Percentiles rank a stretch among this genome's conserved stretches.
phyloP scores from a whole-genome alignment of 2,888 invertebrate genomes.

The Cistogaster globosa region DNA sequence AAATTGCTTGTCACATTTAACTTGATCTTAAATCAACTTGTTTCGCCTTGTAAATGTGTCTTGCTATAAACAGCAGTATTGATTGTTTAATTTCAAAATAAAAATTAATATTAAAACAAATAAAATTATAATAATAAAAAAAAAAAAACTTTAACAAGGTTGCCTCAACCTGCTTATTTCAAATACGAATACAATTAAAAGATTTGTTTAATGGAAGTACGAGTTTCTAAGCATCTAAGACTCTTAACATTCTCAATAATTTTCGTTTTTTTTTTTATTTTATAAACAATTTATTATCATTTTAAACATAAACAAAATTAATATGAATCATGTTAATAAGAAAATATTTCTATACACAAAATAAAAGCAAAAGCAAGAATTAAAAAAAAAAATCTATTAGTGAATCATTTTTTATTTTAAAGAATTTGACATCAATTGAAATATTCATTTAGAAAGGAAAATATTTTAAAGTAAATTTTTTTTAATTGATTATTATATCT shows the following conservation, averaged over 20 bases:
- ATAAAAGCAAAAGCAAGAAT: constrained; percentile 20
- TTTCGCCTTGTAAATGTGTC: too few relatives aligned
- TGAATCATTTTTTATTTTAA: constrained; percentile 54
- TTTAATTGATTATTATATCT: too few relatives aligned
- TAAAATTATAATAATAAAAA: too few relatives aligned
- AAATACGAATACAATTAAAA: constrained; percentile 7
- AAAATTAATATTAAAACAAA: background rate
- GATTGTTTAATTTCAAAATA: background rate
- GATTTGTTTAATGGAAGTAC: background rate
- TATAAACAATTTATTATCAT: constrained; percentile 19
- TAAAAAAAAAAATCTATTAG: constrained; percentile 52
- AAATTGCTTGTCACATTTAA: too few relatives aligned
- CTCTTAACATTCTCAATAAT: constrained; percentile 4
- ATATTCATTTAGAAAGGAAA: background rate
- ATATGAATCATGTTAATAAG: constrained; percentile 21
- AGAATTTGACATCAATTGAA: constrained; percentile 51
- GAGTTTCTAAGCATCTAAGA: background rate
- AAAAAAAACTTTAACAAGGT: constrained; percentile 41
- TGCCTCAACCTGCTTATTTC: constrained; percentile 4
- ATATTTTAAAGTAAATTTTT: too few relatives aligned
- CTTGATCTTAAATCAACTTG: too few relatives aligned
- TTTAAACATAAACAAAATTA: constrained; percentile 14
- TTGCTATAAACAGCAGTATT: too few relatives aligned
- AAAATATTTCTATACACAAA: background rate
- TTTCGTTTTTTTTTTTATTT: background rate